Conservation (phyloP, 2,113 vertebrate species). For the Halichoerus grypus region DNA sequence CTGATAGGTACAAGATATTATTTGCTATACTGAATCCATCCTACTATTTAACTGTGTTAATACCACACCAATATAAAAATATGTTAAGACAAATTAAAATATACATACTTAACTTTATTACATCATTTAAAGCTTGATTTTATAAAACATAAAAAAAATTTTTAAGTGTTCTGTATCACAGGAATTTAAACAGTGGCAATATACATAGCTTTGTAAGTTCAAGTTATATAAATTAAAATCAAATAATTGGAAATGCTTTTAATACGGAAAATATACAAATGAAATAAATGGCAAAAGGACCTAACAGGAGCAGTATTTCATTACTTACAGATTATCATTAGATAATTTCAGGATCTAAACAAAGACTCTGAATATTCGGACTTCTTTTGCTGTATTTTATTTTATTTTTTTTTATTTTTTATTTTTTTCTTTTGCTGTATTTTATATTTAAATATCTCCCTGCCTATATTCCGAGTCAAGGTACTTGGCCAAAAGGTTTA, state of each 20-base stretch:
- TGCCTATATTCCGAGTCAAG: neutral
- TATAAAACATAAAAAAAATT: slow-evolving; percentile 59
- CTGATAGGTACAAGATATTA: neutral
- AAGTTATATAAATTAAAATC: slow-evolving; percentile 64
- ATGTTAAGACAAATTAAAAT: slow-evolving; percentile 33
- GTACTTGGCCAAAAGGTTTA: neutral
- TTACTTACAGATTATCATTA: neutral
- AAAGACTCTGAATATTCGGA: neutral
- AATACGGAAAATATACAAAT: slow-evolving; percentile 42
- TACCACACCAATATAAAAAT: neutral
- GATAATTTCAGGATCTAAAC: slow-evolving; percentile 33
- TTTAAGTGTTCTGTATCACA: slow-evolving; percentile 47
- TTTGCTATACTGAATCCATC: neutral
- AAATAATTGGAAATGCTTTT: slow-evolving; percentile 44
- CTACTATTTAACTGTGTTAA: neutral
- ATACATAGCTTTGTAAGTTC: neutral
- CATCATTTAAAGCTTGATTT: slow-evolving; percentile 70
- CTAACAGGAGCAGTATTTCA: neutral
- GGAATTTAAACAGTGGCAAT: slow-evolving; percentile 21
- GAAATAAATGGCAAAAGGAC: neutral
- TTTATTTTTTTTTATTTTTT: no score
- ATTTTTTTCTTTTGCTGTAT: neutral
- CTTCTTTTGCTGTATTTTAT: neutral
- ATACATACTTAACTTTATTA: slow-evolving; percentile 75
- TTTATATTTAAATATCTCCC: neutral